These are phyloP conservation scores for Leptinotarsa undecemlineata DNA, from an alignment of 1,140 invertebrate genomes.

Conservation along the genomic window DNA sequence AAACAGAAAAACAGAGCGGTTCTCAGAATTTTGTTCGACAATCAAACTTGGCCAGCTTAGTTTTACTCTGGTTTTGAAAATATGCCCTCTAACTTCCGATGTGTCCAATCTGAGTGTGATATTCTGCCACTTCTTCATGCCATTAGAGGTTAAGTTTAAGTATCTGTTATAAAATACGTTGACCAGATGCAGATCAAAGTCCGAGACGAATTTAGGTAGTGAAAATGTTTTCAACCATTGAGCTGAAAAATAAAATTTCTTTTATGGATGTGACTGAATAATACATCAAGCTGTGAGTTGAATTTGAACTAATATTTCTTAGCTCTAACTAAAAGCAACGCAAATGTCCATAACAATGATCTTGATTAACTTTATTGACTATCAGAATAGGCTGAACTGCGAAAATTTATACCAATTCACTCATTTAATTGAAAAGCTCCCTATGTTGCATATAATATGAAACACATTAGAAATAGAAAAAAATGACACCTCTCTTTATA, in stretches of 20 bases:
- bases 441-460: no score
- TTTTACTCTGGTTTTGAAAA: conserved; percentile 71
- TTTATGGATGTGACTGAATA: no score
- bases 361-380: no score
- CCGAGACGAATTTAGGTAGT: conserved; percentile 65
- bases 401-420: no score
- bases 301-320: no score
- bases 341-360: no score
- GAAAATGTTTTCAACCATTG: conserved; percentile 75
- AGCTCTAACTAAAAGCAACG: no score
- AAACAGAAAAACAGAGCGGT: conserved; percentile 66
- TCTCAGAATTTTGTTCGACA: conserved; percentile 51
- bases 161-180: conserved; percentile 62
- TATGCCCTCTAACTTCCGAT: conserved; percentile 72
- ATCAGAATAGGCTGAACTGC: no score
- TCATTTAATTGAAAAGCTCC: no score
- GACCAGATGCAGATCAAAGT: conserved; percentile 66
- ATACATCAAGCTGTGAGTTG: no score
- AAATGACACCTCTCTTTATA: no score
- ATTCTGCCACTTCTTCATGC: conserved; percentile 62
- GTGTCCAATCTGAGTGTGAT: conserved; percentile 78
- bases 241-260: conserved; percentile 48
- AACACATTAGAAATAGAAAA: no score
- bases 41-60: conserved; percentile 73
- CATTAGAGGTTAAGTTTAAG: conserved; percentile 59